These are phyloP conservation scores for Bovichtus diacanthus DNA, from an alignment of 2,797 vertebrate genomes.

Conservation along the genomic window DNA sequence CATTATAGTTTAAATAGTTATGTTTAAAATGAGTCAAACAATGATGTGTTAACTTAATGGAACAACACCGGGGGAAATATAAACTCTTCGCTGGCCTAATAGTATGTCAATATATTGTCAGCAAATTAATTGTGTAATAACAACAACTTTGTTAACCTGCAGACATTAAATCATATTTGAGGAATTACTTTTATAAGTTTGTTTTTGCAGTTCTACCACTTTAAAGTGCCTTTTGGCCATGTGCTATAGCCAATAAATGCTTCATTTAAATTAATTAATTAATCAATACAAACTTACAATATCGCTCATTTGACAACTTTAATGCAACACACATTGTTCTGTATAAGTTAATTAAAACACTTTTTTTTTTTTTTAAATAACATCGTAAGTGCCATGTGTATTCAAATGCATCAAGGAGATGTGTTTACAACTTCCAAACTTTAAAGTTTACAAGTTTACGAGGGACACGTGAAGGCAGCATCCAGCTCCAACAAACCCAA, in stretches of 20 bases:
- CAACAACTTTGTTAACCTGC: background rate
- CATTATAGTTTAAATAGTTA: background rate
- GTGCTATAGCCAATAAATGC: accelerated
- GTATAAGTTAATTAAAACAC: background rate
- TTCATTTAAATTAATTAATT: background rate
- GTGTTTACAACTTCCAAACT: slow-evolving; percentile 18
- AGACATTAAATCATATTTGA: background rate
- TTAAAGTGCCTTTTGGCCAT: background rate
- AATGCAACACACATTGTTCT: accelerated
- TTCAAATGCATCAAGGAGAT: background rate
- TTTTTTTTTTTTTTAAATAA: background rate
- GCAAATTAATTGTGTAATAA: background rate
- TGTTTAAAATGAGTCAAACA: no score
- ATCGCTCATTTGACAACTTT: no score
- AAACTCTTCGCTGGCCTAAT: background rate
- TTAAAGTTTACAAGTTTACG: slow-evolving; percentile 12
- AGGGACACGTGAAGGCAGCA: slow-evolving; percentile 63
- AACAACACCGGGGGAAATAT: background rate
- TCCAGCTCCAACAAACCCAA: slow-evolving; percentile 66
- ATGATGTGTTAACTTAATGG: background rate
- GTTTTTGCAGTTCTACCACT: background rate
- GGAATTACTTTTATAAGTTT: background rate
- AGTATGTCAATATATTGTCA: background rate
- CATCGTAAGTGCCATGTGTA: accelerated
- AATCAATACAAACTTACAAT: background rate